Evolutionary conservation across 2,797 vertebrate species (phyloP).

Genomic region (Cygnus olor): DNA sequence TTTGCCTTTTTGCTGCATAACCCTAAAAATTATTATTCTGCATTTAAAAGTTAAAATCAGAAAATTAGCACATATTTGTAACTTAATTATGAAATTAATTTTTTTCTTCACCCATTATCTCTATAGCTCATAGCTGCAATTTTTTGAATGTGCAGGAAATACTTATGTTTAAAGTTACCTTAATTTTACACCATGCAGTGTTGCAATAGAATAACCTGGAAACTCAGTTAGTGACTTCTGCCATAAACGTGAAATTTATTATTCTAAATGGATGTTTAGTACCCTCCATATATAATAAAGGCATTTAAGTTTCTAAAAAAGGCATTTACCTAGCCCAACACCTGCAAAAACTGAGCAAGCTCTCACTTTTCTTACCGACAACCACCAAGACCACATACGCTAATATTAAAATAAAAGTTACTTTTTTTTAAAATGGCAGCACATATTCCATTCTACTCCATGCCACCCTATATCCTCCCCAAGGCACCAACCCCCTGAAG

Average conservation of each 20-base stretch:
- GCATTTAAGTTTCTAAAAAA: not conserved
- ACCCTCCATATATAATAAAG: not conserved
- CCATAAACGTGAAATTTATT: not conserved
- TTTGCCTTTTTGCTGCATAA: not conserved
- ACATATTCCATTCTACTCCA: not conserved
- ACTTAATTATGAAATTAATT: not conserved
- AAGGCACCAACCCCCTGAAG: not conserved
- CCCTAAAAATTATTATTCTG: not conserved
- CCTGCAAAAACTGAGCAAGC: not conserved
- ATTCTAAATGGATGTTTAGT: not conserved
- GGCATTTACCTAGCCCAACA: not conserved
- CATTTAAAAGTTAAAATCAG: not conserved
- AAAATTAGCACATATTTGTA: not conserved
- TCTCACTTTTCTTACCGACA: not conserved
- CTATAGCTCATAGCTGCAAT: not conserved
- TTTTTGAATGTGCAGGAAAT: not conserved
- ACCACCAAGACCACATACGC: not conserved
- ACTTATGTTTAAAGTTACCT: not conserved
- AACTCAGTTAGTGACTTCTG: not conserved
- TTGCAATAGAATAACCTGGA: not conserved
- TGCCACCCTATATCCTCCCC: not conserved
- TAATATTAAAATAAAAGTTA: not conserved
- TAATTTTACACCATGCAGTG: not conserved
- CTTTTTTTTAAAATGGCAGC: not conserved
- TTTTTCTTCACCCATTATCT: not conserved